Evolutionary conservation across 2,113 vertebrate genomes (phyloP), one percentile per base, ranked within the genome.

Genomic region (Mixornis gularis): DNA sequence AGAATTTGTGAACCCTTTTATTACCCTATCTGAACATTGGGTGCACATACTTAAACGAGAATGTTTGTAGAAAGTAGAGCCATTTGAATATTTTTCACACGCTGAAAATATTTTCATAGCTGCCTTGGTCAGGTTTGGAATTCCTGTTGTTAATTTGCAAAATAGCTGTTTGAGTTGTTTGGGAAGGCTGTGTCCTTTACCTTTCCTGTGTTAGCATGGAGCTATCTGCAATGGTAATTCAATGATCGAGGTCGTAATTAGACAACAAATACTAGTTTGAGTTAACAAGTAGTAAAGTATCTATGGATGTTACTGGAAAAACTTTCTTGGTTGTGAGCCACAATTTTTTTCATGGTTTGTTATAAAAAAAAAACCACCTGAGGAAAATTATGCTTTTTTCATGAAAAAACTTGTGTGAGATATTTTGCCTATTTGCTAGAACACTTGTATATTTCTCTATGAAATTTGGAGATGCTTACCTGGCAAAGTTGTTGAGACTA

Each of bases 101-200:
- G 2, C 51, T 78, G 38, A 52, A 80, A 93, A 84, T 95, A 89
- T 89, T 91, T 95, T 93, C 83, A 60, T 94, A 80, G 55, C n/a
- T 87, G 51, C 44, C 9, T 71, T 71, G 41, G n/a, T 78, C 72
- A 89, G 7, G 65, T 92, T 77, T 92, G 36, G 49, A 86, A 86
- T 94, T 81, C 16, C 41, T 64, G 1, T 79, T 90, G 62, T 78
- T 74, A 66, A 38, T 77, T 89, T 87, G 46, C 4, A 7, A 62
- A 85, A 53, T 9, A 74, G 38, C 22, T 86, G 0, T 74, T 79
- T 76, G 68, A 7, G 7, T 63, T 68, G 10, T 55, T 17, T 74
- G 44, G 40, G 56, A 48, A 72, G 79, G 40, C 21, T 4, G 3
- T 26, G 65, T 44, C 32, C 22, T 55, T 79, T 55, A 19, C 80